These are phyloP conservation scores for Meghimatium bilineatum DNA, from an alignment of 2,888 invertebrate genomes.

Conservation along the genomic window DNA sequence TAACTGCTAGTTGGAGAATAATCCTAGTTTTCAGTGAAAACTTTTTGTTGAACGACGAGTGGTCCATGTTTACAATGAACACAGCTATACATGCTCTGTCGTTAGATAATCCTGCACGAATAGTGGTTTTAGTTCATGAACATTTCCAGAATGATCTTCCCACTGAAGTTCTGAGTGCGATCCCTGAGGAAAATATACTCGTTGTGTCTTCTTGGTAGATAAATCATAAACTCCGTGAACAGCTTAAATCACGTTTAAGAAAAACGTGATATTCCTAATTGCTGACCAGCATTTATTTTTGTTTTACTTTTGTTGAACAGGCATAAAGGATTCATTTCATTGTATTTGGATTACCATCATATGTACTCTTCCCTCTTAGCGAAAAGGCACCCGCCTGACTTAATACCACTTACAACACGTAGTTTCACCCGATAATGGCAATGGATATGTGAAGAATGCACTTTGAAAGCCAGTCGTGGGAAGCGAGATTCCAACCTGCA, in stretches of 20 bases:
- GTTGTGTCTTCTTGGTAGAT: constrained; percentile 6
- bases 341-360: too few relatives aligned
- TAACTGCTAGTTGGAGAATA: constrained; percentile 33
- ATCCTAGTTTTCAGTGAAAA: constrained; percentile 25
- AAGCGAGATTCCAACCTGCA: too few relatives aligned
- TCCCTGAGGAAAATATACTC: constrained; percentile 33
- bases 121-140: constrained; percentile 35
- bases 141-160: constrained; percentile 2
- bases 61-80: constrained; percentile 29
- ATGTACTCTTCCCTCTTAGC: too few relatives aligned
- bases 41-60: constrained; percentile 24
- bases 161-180: not conserved
- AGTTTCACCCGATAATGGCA: too few relatives aligned
- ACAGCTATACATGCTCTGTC: constrained; percentile 13
- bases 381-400: too few relatives aligned
- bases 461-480: too few relatives aligned
- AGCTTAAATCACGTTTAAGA: constrained; percentile 1
- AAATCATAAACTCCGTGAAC: not conserved
- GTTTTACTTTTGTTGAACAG: too few relatives aligned
- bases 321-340: too few relatives aligned
- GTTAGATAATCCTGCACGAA: constrained; percentile 12
- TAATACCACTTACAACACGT: too few relatives aligned
- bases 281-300: too few relatives aligned
- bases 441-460: too few relatives aligned
- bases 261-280: not conserved